Evolutionary conservation across 1,140 invertebrate species (phyloP), one percentile per base, ranked within the genome.

Genomic region (Argopecten irradians): DNA sequence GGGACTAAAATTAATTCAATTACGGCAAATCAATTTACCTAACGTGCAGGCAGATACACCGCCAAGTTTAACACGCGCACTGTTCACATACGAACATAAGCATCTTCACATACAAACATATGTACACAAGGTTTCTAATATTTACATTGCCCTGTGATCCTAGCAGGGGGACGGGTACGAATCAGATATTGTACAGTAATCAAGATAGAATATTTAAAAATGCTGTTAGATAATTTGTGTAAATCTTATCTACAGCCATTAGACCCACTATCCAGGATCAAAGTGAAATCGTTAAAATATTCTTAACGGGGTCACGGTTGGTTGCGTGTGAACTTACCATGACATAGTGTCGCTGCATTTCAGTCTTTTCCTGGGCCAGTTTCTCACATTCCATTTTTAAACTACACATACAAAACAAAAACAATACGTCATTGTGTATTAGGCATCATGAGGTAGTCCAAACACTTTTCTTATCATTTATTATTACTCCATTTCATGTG

Each of bases 331-430:
- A 33, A 94, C 97, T 97, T 96, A 98, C 98, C 98, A 99, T 99
- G 94, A 99, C 98, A 96, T 99, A 99, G 97, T 99, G 98, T 96
- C 98, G 97, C 96, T 99, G 98, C 97, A 99, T 99, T 96, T 99
- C 98, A 95, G 98, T 98, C 97, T 99, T 99, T 96, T 99, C 98
- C 96, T 97, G 98, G 92, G 97, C 98, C 95, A 99, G 96, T 96
- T 99, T 99, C 96, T 99, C 98, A 93, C 96, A 96, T 93, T 97
- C 97, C 94, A 97, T 95, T 93, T 96, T 96, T 84, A 96, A 93
- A 92, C 96, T 96, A 93, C 34, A 92, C 93, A 90, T n/a, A 89
- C 32, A 90, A 71, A 90, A 85, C 43, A 86, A 87, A 90, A 71
- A 22, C n/a, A 55, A 8, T 19, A 11, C 22, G 22, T n/a, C n/a